Conservation (phyloP, 2,113 vertebrate species). For the Suncus etruscus region DNA sequence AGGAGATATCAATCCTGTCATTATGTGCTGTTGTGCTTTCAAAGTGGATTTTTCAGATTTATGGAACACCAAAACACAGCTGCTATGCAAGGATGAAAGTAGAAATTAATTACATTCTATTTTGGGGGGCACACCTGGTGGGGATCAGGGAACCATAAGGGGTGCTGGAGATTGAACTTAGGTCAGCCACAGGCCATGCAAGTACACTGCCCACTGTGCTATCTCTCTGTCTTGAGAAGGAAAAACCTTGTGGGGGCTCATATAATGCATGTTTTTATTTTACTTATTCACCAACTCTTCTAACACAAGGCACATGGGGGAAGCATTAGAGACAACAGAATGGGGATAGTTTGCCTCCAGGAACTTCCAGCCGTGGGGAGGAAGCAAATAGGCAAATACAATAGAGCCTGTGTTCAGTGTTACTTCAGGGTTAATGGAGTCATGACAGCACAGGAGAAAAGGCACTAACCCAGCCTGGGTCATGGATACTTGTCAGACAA, state of each 20-base stretch:
- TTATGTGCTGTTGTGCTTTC: neutral
- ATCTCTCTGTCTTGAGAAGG: no score
- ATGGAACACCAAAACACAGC: neutral
- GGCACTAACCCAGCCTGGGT: neutral
- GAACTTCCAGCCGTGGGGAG: slow-evolving; percentile 15
- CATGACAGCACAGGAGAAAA: neutral
- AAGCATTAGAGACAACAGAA: neutral
- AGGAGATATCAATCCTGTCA: neutral
- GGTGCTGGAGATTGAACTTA: no score
- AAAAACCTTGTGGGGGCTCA: neutral
- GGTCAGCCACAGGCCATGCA: no score
- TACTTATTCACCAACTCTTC: slow-evolving; percentile 40
- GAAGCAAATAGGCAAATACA: neutral
- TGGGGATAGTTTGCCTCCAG: slow-evolving; percentile 2
- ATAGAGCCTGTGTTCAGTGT: neutral
- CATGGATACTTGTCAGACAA: slow-evolving; percentile 8
- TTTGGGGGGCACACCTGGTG: no score
- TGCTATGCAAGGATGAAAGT: slow-evolving; percentile 16
- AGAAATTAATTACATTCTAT: slow-evolving; percentile 15
- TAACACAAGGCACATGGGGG: neutral
- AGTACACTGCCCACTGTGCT: no score
- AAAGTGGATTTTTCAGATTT: slow-evolving; percentile 23
- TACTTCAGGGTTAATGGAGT: neutral
- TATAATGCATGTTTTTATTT: neutral
- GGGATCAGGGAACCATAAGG: no score